Base-by-base conservation (phyloP, 2,888 invertebrate species). In the Tetheella fluctuosa region DNA sequence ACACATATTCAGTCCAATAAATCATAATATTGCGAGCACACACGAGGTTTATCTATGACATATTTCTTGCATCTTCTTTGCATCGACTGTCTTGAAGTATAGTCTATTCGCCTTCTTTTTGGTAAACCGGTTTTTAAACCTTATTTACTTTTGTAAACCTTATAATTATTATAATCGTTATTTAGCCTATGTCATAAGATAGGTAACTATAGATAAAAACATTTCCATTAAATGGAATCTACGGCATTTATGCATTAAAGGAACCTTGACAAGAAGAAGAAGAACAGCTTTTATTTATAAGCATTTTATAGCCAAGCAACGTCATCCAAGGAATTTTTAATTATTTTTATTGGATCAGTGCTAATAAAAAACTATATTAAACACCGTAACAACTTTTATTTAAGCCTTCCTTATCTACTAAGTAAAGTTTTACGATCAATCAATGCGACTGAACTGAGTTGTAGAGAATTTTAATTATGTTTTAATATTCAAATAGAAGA, bases 401-500 rank as follows among this genome's bases (percentile, higher is more conserved):
- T 25, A 54, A 54, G 20, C 54, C 54, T 54, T 20, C 52, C 52
- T 13, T 25, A 25, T 53, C 53, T 30, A 48, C 48, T 20, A 30
- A 52, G 48, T 53, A 60, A 58, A 42, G 56, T 67, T 65, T 69
- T 65, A 65, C 65, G 64, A 69, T 65, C 65, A 64, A 63, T 65
- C 69, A 65, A 62, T 42, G 53, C 60, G 54, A 53, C 63, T 61
- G 54, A 59, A 57, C 34, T 64, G 58, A 61, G 59, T 57, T 54
- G 54, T 74, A 73, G 80, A 78, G 79, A 84, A 86, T 86, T 85
- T 86, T 84, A 87, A 89, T 88, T 85, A 83, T 84, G 81, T 80
- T 83, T 79, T 83, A 83, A 86, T 84, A 85, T 83, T 80, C 70
- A 81, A 81, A 83, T 74, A 76, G 67, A 75, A 79, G 81, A 81